Percentiles rank a stretch among this genome's conserved stretches.
phyloP scores from a whole-genome alignment of 2,888 invertebrate species.

The Chalcis sispes region DNA sequence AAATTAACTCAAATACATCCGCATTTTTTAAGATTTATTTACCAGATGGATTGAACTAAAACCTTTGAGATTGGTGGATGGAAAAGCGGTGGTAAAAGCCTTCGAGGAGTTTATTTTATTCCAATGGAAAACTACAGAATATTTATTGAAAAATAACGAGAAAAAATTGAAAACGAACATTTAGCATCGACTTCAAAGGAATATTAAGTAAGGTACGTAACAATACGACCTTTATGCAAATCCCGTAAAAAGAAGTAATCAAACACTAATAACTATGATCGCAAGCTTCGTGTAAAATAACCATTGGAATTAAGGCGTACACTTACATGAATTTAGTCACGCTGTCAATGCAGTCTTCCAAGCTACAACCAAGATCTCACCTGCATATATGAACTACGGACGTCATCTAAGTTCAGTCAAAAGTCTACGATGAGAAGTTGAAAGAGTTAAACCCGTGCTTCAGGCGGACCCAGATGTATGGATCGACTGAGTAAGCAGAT shows the following conservation, averaged over 20 bases:
- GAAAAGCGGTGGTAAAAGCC: neutral
- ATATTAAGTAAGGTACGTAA: neutral
- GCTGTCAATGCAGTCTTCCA: neutral
- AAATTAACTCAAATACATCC: neutral
- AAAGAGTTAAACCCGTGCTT: too few species aligned
- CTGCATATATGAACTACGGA: too few species aligned
- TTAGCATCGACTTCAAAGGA: neutral
- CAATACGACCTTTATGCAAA: neutral
- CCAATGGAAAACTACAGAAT: neutral
- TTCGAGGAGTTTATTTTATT: neutral
- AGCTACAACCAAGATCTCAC: neutral
- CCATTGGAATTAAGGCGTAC: neutral
- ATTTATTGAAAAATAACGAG: neutral
- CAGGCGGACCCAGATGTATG: too few species aligned
- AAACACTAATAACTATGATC: conserved; percentile 2
- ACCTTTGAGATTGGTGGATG: neutral
- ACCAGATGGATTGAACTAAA: neutral
- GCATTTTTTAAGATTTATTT: neutral
- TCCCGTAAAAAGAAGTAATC: neutral
- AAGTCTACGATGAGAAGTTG: too few species aligned
- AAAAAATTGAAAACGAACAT: neutral
- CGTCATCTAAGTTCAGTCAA: too few species aligned
- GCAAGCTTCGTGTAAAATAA: neutral
- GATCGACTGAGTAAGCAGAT: too few species aligned
- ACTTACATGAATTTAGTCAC: conserved; percentile 4